phyloP scores from a whole-genome alignment of 2,888 invertebrate species.

The Anarsia innoxiella region DNA sequence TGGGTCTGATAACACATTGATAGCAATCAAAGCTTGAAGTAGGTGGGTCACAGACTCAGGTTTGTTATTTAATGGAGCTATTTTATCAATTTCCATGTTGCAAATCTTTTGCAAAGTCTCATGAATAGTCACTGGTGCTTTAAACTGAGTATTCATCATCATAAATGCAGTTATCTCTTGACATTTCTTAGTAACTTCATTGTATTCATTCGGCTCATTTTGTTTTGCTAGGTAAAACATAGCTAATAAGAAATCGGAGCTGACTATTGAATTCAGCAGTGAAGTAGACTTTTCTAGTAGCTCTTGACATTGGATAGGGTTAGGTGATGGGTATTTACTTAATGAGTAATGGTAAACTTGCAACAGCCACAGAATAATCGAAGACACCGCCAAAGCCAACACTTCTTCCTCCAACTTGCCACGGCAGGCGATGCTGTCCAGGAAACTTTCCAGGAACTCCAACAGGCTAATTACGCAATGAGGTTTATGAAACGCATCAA shows the following conservation, averaged over 20 bases:
- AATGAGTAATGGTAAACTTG: slow-evolving; percentile 79
- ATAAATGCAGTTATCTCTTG: slow-evolving; percentile 79
- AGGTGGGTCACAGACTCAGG: slow-evolving; percentile 82
- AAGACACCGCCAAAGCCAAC: slow-evolving; percentile 87
- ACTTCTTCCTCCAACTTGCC: slow-evolving; percentile 92
- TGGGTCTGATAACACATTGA: slow-evolving; percentile 90
- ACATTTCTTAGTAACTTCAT: slow-evolving; percentile 83
- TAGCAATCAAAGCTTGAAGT: slow-evolving; percentile 86
- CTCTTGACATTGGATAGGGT: slow-evolving; percentile 72
- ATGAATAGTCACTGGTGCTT: slow-evolving; percentile 73
- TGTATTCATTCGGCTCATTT: slow-evolving; percentile 82
- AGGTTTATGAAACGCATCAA: slow-evolving; percentile 89
- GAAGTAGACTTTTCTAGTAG: slow-evolving; percentile 81
- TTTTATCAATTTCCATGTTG: slow-evolving; percentile 77
- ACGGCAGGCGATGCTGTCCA: slow-evolving; percentile 78
- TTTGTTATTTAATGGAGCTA: slow-evolving; percentile 70
- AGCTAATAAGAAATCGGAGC: slow-evolving; percentile 84
- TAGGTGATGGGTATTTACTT: slow-evolving; percentile 62
- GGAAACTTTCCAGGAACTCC: slow-evolving; percentile 86
- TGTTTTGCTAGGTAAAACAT: slow-evolving; percentile 89
- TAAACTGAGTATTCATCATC: slow-evolving; percentile 74
- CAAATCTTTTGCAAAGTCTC: slow-evolving; percentile 77
- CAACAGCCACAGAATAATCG: slow-evolving; percentile 86
- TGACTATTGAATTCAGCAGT: slow-evolving; percentile 80
- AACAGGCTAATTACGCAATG: slow-evolving; percentile 91